A percentile compares a stretch with the other conserved stretches of the same genome.
Evolutionary conservation across 23 tunicate species (phyloP).

Genomic region (Trididemnum clinides): DNA sequence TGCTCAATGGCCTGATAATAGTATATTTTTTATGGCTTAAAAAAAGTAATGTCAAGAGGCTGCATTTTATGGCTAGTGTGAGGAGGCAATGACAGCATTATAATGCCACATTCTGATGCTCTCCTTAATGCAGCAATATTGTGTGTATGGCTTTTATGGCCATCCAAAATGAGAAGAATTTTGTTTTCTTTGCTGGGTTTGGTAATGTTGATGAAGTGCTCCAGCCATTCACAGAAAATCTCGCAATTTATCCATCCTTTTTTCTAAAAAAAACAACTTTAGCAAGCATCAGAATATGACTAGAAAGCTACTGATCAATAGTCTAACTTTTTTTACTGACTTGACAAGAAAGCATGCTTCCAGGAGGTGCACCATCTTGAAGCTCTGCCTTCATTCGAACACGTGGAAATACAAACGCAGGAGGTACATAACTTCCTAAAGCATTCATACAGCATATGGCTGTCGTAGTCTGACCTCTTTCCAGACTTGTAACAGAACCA

Average conservation of each 20-base stretch:
- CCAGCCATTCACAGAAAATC: slow-evolving; percentile 30
- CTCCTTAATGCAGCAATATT: slow-evolving; percentile 9
- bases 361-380: slow-evolving; percentile 42
- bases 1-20: slow-evolving; percentile 27
- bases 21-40: slow-evolving; percentile 33
- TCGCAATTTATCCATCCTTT: slow-evolving; percentile 53
- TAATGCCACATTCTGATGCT: slow-evolving; percentile 32
- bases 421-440: neutral
- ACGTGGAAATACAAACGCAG: slow-evolving; percentile 11
- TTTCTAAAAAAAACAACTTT: slow-evolving; percentile 3
- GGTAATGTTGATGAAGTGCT: slow-evolving; percentile 31
- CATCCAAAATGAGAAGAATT: slow-evolving; percentile 34
- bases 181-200: slow-evolving; percentile 12
- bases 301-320: neutral
- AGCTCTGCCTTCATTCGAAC: slow-evolving; percentile 1
- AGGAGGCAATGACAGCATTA: slow-evolving; percentile 39
- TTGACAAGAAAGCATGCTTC: slow-evolving; percentile 6
- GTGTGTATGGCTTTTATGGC: slow-evolving; percentile 28
- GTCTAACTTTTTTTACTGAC: neutral
- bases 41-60: slow-evolving; percentile 35
- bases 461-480: neutral
- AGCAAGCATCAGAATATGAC: neutral
- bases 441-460: slow-evolving; percentile 9
- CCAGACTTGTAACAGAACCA: slow-evolving; percentile 11
- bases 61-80: slow-evolving; percentile 41